Base-by-base conservation (phyloP, 2,888 invertebrate genomes). In the Diarsia brunnea region DNA sequence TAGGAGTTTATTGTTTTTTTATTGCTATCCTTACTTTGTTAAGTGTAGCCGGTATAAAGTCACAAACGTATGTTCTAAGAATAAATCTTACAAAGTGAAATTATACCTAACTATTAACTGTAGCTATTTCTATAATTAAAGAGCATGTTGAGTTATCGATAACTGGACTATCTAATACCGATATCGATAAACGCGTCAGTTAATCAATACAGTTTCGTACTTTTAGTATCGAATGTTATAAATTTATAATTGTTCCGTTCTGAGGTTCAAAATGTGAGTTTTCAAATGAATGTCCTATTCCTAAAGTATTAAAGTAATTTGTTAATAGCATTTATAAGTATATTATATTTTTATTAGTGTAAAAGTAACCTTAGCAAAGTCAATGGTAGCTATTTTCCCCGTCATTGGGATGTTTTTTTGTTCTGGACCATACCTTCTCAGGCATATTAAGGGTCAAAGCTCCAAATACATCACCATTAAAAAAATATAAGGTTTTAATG, bases 171-270 rank as follows among this genome's bases (percentile, higher is more conserved):
- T 66, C 60, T 47, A 43, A 24, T 24, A 47, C 14, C 11, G 51
- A 53, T 47, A 65, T 82, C 68, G 68, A 65, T 69, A 68, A 53
- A 68, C 14, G 14, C 2, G 19, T 53, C n/a, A 45, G 21, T 21
- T 27, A 64, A 68, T 60, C 51, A 43, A 65, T 75, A 64, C 68
- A 64, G 19, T 51, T 64, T 43, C 19, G 21, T 71, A 21, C 7
- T 24, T 58, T 21, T n/a, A 76, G 19, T 43, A 80, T 2, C 8
- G 8, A 53, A n/a, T 47, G 14, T n/a, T 63, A n/a, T 4, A 11
- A 53, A 31, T 38, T 38, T 24, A n/a, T 14, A 43, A 11, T 43
- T 16, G 63, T 31, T 38, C n/a, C n/a, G 38, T 14, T 11, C 10
- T 24, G 1, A 19, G 31, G 60, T 31, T 43, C 38, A 4, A 38